Evolutionary conservation across 2,888 invertebrate genomes (phyloP), one percentile per base, ranked within the genome.

Genomic region (Meteorus colon): DNA sequence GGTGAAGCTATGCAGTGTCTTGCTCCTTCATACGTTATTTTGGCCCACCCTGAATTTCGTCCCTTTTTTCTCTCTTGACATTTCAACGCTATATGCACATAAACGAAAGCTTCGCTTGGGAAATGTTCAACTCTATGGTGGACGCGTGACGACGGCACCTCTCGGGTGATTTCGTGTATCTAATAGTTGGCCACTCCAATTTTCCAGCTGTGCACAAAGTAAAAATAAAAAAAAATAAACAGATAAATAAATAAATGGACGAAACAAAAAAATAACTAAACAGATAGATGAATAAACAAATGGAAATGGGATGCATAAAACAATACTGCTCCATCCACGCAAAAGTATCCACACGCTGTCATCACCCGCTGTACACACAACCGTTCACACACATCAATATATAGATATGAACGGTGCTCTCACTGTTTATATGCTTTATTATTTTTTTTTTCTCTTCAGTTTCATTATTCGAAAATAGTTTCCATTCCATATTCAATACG

Each of bases 171-270:
- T 59, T 60, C 65, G 65, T 75, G 75, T 78, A 73, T 74, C 71
- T 74, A 66, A 79, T 79, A 78, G 77, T 78, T 75, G 78, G 24
- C 29, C 41, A 31, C 34, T 55, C 37, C 73, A 73, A 73, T 73
- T 73, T 73, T 55, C 19, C 19, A 34, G 73, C 48, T 16, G 29
- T 12, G 41, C 12, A 41, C 41, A 41, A 41, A 41, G 41, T 1
- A 12, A 41, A 41, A 41, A 41, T 8, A 41, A 41, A 34, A 6
- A 34, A 8, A 34, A 34, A 34, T 34, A 34, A 41, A 41, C 12
- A 41, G 6, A 41, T 41, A 41, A 41, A 41, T 12, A 41, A 41
- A 41, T 41, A 41, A 41, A 41, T 41, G 12, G 12, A 6, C 8
- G 41, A 10, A 12, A 41, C 8, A 41, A 41, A 12, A 12, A 12